Evolutionary conservation across 2,888 invertebrate genomes (phyloP).

Genomic region (Tinea pellionella): DNA sequence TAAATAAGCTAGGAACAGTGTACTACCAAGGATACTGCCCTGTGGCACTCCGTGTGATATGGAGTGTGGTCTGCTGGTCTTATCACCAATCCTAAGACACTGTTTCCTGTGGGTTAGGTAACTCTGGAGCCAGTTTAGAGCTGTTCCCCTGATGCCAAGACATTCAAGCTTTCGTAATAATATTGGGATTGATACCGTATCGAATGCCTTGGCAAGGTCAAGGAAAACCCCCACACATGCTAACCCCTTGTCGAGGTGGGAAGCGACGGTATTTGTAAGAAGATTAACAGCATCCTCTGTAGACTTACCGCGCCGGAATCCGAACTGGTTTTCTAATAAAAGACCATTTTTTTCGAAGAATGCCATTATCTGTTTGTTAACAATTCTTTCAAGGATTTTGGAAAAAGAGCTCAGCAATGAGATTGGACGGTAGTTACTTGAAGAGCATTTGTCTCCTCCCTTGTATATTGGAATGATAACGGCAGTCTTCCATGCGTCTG

Average conservation of each 20-base stretch:
- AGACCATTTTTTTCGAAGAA: conserved; percentile 16
- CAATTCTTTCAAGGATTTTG: conserved; percentile 15
- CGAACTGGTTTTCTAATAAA: conserved; percentile 1
- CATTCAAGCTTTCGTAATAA: conserved; percentile 17
- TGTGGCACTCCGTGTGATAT: conserved; percentile 18
- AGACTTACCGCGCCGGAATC: conserved; percentile 6
- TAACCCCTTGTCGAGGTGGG: neutral
- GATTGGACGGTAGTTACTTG: conserved; percentile 13
- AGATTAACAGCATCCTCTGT: conserved; percentile 7
- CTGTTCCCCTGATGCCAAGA: conserved; percentile 16
- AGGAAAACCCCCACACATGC: conserved; percentile 13
- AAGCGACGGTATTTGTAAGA: neutral
- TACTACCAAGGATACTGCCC: conserved; percentile 18
- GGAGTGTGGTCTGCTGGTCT: neutral
- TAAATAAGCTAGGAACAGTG: conserved; percentile 17
- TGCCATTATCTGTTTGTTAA: conserved; percentile 4
- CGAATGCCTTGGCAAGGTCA: conserved; percentile 15
- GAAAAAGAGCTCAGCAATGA: conserved; percentile 6
- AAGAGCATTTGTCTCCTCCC: neutral
- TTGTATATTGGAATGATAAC: conserved; percentile 12
- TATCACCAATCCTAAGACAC: neutral
- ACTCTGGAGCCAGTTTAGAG: conserved; percentile 15
- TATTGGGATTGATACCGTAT: conserved; percentile 17
- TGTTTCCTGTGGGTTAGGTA: conserved; percentile 14
- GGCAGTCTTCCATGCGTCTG: neutral